Conservation (phyloP, 2,797 vertebrate species). For the Eupleurogrammus muticus region DNA sequence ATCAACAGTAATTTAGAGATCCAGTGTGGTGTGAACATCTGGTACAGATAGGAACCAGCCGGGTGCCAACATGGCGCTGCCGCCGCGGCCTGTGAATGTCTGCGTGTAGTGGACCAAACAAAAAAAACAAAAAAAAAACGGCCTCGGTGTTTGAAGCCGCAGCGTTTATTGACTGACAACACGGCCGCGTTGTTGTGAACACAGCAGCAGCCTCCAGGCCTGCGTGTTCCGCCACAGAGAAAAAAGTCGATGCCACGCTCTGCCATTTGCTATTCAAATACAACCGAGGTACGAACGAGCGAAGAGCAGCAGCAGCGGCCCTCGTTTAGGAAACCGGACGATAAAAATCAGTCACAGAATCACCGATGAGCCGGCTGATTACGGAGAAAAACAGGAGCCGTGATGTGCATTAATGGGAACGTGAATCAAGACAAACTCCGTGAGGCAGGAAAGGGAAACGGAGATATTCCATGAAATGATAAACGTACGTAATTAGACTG, state of each 20-base stretch:
- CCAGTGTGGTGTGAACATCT: too few species aligned
- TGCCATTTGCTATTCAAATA: slow-evolving; percentile 73
- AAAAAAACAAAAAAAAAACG: too few species aligned
- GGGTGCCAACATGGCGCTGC: too few species aligned
- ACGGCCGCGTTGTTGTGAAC: slow-evolving; percentile 3
- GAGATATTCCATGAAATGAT: slow-evolving; percentile 7
- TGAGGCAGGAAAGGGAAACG: slow-evolving; percentile 14
- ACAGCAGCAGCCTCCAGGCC: background rate
- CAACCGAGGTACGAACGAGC: background rate
- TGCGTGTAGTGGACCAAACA: too few species aligned
- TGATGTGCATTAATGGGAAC: slow-evolving; percentile 21
- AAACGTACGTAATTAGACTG: background rate
- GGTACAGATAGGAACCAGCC: too few species aligned
- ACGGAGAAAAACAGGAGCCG: slow-evolving; percentile 13
- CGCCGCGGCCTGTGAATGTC: too few species aligned
- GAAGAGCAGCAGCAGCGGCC: background rate
- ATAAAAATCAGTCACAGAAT: slow-evolving; percentile 36
- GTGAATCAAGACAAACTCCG: slow-evolving; percentile 42
- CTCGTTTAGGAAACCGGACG: slow-evolving; percentile 30
- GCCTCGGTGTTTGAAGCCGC: too few species aligned
- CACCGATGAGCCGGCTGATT: slow-evolving; percentile 41
- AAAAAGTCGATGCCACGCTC: background rate
- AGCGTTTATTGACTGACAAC: too few species aligned
- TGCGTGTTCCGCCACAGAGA: background rate
- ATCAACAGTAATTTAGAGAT: too few species aligned